These are phyloP conservation scores for Chondrilla cf. caribensis DNA, from an alignment of 37 sponge, comb jelly and placozoan genomes.

Conservation along the genomic window DNA sequence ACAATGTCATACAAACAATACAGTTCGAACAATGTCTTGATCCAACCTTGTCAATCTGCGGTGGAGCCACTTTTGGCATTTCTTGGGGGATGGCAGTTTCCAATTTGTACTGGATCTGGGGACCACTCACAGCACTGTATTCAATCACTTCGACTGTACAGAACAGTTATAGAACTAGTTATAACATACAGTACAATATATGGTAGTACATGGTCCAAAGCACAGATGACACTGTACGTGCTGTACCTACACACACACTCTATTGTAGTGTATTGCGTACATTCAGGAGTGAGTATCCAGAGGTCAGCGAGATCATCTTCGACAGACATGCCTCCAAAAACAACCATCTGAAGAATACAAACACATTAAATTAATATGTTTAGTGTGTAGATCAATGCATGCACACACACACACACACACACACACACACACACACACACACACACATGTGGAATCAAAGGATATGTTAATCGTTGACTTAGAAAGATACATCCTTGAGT, in stretches of 20 bases:
- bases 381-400: not conserved
- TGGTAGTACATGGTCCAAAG: no score
- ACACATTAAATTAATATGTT: no score
- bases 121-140: not conserved
- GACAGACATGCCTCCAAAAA: slow-evolving; percentile 60
- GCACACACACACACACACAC: no score
- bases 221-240: no score
- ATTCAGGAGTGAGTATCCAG: slow-evolving; percentile 38
- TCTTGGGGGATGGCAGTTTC: not conserved
- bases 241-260: no score
- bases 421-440: no score
- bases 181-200: no score
- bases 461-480: no score
- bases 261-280: not conserved
- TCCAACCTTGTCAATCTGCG: not conserved
- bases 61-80: not conserved
- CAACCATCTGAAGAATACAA: slow-evolving; percentile 27
- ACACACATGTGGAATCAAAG: no score
- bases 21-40: no score
- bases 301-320: slow-evolving; percentile 53
- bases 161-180: not conserved
- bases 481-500: no score
- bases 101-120: not conserved
- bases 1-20: no score
- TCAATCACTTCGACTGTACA: not conserved